phyloP scores from a whole-genome alignment of 2,797 vertebrate species.

The Cichlasoma orientale region DNA sequence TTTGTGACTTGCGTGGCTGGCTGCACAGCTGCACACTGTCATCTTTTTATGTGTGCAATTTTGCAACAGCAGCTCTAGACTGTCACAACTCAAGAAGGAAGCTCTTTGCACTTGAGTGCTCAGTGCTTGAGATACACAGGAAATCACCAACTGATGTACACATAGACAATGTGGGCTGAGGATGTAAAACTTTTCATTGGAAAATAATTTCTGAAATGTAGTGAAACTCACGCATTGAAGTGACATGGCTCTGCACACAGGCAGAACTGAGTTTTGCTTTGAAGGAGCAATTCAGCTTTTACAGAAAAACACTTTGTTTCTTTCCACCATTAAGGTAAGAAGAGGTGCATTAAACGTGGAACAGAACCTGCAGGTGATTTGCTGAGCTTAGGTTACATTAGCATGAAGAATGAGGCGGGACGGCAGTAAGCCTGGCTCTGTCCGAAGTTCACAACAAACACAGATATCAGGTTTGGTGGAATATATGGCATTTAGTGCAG shows the following conservation, averaged over 20 bases:
- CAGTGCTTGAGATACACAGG: not conserved
- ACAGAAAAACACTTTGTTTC: not conserved
- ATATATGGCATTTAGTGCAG: not conserved
- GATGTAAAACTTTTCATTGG: conserved; percentile 2
- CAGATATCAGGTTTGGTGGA: not conserved
- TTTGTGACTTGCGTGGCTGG: conserved; percentile 2
- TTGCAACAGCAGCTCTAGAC: conserved; percentile 3
- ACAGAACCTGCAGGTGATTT: not conserved
- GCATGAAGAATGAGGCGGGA: too few species aligned
- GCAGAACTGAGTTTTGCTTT: not conserved
- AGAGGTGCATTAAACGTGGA: not conserved
- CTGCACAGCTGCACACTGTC: conserved; percentile 14
- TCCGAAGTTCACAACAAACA: too few species aligned
- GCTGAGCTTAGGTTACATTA: not conserved
- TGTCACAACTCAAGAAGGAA: conserved; percentile 9
- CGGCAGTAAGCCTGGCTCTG: too few species aligned
- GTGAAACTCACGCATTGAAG: not conserved
- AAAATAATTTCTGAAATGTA: conserved; percentile 3
- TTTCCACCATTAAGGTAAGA: not conserved
- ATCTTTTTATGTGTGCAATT: conserved; percentile 5
- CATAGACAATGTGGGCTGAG: conserved; percentile 3
- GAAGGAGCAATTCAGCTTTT: not conserved
- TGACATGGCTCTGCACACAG: not conserved
- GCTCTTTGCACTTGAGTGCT: not conserved
- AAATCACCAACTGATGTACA: not conserved